Evolutionary conservation across 1,140 invertebrate species (phyloP), one percentile per base, ranked within the genome.

Genomic region (Drosophila bocqueti): DNA sequence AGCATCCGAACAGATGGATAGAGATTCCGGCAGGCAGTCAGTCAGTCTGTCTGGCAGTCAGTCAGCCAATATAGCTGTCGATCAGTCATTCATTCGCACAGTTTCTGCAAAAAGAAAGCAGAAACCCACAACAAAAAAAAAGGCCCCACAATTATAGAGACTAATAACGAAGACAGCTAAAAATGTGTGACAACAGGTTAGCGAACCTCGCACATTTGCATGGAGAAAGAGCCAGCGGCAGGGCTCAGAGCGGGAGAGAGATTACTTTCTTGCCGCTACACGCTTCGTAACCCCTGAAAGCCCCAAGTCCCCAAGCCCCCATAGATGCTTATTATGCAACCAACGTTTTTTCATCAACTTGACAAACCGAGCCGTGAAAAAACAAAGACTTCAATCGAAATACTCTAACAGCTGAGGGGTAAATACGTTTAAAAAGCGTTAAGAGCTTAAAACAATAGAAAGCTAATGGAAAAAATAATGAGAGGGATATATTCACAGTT

Each of bases 261-360:
- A 55, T 49, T 46, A 59, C 42, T 57, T 66, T 57, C 52, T 54
- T 79, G 81, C 66, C 81, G 81, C 81, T 83, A 83, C 81, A 79
- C 77, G 77, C 68, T 60, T 58, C 67, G 38, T 18, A 66, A 43
- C 50, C 34, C 42, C 62, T 10, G 31, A 67, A 45, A 42, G 26
- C 36, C 34, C 68, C 42, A 38, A 24, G 46, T 65, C 76, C 42
- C 68, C 42, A 26, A 67, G 24, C 63, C 67, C 79, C 47, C 59
- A 64, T 81, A 81, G 85, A 87, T 89, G 85, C 76, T 89, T 89
- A 89, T 89, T 89, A 89, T 90, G 85, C 85, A 89, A 89, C 78
- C 67, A 81, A 43, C 85, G 85, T 89, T 85, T 90, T 89, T 89
- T 90, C 85, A 90, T 76, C 85, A 81, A 89, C 85, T 81, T 90